Base-by-base conservation (phyloP, 2,113 vertebrate species). In the Scytalopus superciliaris region DNA sequence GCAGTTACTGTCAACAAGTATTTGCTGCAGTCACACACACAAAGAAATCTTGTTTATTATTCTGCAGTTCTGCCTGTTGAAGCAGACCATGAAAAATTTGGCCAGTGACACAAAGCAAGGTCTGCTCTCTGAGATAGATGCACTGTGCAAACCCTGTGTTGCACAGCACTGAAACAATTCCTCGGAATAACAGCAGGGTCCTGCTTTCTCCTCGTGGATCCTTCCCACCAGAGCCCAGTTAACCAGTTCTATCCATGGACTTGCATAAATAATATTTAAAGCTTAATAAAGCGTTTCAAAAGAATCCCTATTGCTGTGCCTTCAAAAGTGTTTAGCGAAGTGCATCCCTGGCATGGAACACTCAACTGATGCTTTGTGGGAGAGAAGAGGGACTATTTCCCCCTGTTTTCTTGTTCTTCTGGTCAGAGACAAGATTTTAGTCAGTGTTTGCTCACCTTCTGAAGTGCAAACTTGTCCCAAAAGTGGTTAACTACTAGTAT, bases 81-180 rank as follows among this genome's bases (percentile, higher is more conserved):
- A 91, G 84, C 73, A 70, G 87, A 70, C 64, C 91, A 24, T 83
- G 91, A 76, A 39, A 39, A 56, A 49, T 60, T 16, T 90, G 94
- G 91, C 63, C 50, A 25, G 67, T 4, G 75, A 59, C 85, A 95
- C 47, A 64, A 27, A 90, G 64, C 57, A 14, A 23, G 0, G 1
- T 8, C 35, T 68, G 79, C 93, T 68, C n/a, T n/a, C 75, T 1
- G 72, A 80, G 55, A 69, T 3, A 15, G 86, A 68, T 14, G 39
- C 30, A 0, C 31, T 7, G 37, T 25, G 56, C 76, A 57, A 66
- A 24, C 14, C 80, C 72, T 1, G 24, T 3, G 39, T 28, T 19
- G 37, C 73, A 60, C 56, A 69, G 39, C 33, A 16, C 57, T 12
- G 0, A n/a, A 69, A 31, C 24, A 17, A n/a, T 3, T 40, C n/a